These are phyloP conservation scores for Hemicordylus capensis DNA, from an alignment of 2,113 vertebrate genomes.

Conservation along the genomic window DNA sequence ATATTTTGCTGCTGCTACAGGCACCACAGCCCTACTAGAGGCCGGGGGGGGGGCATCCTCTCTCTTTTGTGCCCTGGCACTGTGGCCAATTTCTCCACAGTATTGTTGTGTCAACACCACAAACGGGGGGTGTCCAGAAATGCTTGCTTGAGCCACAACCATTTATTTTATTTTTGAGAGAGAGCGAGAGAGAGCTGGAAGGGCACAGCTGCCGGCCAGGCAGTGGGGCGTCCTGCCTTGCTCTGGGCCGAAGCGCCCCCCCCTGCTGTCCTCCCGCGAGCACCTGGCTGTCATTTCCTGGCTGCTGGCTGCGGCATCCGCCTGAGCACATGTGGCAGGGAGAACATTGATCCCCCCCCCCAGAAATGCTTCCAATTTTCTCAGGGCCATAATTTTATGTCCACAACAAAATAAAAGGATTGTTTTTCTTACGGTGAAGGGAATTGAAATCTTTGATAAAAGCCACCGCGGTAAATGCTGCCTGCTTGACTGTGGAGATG, in stretches of 20 bases:
- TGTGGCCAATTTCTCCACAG: conserved; percentile 65
- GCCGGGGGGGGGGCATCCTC: no score
- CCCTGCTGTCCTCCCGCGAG: conserved; percentile 83
- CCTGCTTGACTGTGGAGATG: conserved; percentile 86
- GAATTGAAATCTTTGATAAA: conserved; percentile 96
- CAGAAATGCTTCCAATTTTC: conserved; percentile 98
- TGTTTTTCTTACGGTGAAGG: conserved; percentile 91
- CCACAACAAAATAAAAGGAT: conserved; percentile 99
- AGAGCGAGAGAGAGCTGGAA: no score
- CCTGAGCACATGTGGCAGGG: conserved; percentile 91
- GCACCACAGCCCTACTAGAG: not conserved
- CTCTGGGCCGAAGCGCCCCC: conserved; percentile 70
- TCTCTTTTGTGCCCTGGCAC: no score
- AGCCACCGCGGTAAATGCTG: conserved; percentile 89
- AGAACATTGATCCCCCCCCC: conserved; percentile 98
- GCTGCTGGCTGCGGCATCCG: conserved; percentile 89
- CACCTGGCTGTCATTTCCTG: conserved; percentile 87
- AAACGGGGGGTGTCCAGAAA: conserved; percentile 55
- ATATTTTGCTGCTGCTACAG: not conserved
- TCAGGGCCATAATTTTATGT: conserved; percentile 97
- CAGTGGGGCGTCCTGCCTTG: conserved; percentile 61
- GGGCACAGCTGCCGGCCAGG: conserved; percentile 52
- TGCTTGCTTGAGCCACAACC: conserved; percentile 41
- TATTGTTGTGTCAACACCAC: conserved; percentile 68
- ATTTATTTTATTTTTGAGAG: no score